These are phyloP conservation scores for Chinchilla lanigera DNA, from an alignment of 2,113 vertebrate species.

Conservation along the genomic window DNA sequence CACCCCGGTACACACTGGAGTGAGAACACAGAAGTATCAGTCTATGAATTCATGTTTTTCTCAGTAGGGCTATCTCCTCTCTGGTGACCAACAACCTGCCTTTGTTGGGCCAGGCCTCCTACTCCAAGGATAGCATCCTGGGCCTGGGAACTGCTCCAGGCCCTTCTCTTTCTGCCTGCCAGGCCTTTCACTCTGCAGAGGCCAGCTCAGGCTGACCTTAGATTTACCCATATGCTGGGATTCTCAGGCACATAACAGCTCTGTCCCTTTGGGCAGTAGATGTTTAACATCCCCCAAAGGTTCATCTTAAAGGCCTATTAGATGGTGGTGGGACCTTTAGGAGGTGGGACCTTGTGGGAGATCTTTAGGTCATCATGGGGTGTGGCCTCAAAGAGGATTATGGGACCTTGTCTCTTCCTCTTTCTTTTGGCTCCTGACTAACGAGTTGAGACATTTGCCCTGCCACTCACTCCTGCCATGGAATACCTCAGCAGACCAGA, in stretches of 20 bases:
- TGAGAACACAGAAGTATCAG: neutral
- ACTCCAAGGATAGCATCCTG: neutral
- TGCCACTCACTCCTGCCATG: accelerated
- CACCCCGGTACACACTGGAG: neutral
- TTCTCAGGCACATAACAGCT: neutral
- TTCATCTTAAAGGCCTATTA: neutral
- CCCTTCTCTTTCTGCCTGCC: too few species aligned
- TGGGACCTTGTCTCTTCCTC: neutral
- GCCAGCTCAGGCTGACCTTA: neutral
- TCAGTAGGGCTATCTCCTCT: neutral
- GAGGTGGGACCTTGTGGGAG: neutral
- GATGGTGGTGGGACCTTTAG: neutral
- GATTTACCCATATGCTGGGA: neutral
- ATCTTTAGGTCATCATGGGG: neutral
- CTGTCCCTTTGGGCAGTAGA: neutral
- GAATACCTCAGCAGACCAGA: neutral
- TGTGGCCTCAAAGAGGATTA: neutral
- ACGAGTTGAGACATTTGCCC: too few species aligned
- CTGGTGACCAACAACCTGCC: accelerated
- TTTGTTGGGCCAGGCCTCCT: neutral
- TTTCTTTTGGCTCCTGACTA: neutral
- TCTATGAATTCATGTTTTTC: neutral
- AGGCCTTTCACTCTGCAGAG: neutral
- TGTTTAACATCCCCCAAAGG: neutral
- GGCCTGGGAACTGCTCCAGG: neutral